Conservation (phyloP, 2,797 vertebrate species). For the Cuniculus paca region DNA sequence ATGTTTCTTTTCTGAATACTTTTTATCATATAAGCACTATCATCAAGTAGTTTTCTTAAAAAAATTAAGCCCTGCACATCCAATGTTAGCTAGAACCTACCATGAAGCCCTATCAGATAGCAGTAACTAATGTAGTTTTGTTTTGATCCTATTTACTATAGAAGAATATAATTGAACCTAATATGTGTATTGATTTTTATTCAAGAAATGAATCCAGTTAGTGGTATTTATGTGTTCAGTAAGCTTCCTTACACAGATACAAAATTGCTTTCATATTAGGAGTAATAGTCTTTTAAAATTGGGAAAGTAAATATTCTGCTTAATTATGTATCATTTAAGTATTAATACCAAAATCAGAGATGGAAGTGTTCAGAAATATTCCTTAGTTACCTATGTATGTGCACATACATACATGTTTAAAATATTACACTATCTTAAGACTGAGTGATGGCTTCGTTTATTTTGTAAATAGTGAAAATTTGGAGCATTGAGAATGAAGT, state of each 20-base stretch:
- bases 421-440: neutral
- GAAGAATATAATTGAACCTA: slow-evolving; percentile 38
- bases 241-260: slow-evolving; percentile 47
- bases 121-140: slow-evolving; percentile 17
- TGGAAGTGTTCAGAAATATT: slow-evolving; percentile 50
- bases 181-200: slow-evolving; percentile 56
- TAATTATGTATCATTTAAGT: slow-evolving; percentile 65
- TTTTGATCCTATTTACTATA: slow-evolving; percentile 31
- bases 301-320: slow-evolving; percentile 59
- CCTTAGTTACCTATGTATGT: slow-evolving; percentile 36
- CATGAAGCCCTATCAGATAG: neutral
- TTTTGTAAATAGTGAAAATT: slow-evolving; percentile 41
- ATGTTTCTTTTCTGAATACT: neutral
- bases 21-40: slow-evolving; percentile 38
- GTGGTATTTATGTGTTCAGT: slow-evolving; percentile 54
- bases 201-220: slow-evolving; percentile 17
- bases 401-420: slow-evolving; percentile 1
- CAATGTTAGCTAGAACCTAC: neutral
- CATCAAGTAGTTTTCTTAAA: neutral
- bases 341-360: slow-evolving; percentile 64
- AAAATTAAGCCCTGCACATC: neutral
- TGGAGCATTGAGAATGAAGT: neutral
- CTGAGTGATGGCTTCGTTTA: neutral
- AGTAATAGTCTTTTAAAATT: slow-evolving; percentile 54
- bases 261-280: slow-evolving; percentile 46